Evolutionary conservation across 2,797 vertebrate genomes (phyloP), one percentile per base, ranked within the genome.

Genomic region (Esox masquinongy): DNA sequence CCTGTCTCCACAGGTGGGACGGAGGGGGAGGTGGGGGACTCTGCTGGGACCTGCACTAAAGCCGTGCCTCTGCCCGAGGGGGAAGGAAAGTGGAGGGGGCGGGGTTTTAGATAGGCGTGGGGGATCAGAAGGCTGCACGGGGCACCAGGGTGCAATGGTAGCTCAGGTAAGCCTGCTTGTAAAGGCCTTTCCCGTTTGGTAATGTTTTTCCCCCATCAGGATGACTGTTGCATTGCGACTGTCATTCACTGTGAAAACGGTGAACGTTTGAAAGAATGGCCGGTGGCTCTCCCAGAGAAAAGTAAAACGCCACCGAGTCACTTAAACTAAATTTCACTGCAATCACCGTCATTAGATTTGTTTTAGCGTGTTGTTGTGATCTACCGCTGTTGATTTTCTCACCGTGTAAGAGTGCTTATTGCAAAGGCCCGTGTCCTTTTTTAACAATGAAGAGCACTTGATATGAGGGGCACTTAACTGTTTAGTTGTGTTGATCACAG

Each of bases 1-100:
- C 93, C 94, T 94, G 93, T 90, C 93, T 87, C 84, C 26, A 29
- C 74, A 78, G 74, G 39, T 43, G 39, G 39, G 39, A 6, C 2
- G 70, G 72, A 34, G 73, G 66, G 34, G 24, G 68, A 43, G 5
- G 68, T 5, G 75, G 67, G 73, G 73, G 77, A 77, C 80, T 86
- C 73, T 93, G 93, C 89, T 82, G 84, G 87, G 89, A 94, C 93
- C 89, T 94, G 92, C 86, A 88, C 74, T 81, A 79, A 39, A 56
- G 79, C 84, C 84, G 80, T 87, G 89, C 89, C 90, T 83, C 79
- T 87, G 90, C 91, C 90, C 84, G 74, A 80, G 84, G 88, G 90
- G 76, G 51, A 53, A 64, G 66, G 71, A 56, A n/a, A 9, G 75
- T 72, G 8, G 64, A 8, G 19, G 16, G 9, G 70, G 51, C 29